These are phyloP conservation scores for Heliconius melpomene DNA, from an alignment of 1,140 invertebrate species.

Conservation along the genomic window DNA sequence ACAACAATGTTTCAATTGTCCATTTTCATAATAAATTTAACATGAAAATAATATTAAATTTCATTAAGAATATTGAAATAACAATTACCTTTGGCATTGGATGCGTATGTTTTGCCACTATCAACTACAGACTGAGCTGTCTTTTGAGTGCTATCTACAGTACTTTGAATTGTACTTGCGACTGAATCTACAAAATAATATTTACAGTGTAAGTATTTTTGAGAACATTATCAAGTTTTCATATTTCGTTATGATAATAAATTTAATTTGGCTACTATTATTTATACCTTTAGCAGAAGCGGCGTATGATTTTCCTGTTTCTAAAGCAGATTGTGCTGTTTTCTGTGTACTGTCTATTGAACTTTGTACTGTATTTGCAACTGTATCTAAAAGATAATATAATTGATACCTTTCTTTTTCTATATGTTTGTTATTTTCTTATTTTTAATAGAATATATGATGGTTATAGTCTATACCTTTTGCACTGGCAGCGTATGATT, in stretches of 20 bases:
- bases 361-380: slow-evolving; percentile 38
- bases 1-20: background rate
- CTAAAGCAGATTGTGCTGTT: slow-evolving; percentile 41
- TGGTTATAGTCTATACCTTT: slow-evolving; percentile 11
- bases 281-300: slow-evolving; percentile 50
- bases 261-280: background rate
- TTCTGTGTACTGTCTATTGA: slow-evolving; percentile 47
- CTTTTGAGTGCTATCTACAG: slow-evolving; percentile 47
- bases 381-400: slow-evolving; percentile 42
- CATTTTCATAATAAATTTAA: background rate
- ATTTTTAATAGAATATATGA: background rate
- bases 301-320: slow-evolving; percentile 51
- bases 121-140: slow-evolving; percentile 41
- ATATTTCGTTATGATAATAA: background rate
- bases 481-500: slow-evolving; percentile 16
- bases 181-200: slow-evolving; percentile 45
- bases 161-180: slow-evolving; percentile 37
- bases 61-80: background rate
- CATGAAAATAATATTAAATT: background rate
- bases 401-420: background rate
- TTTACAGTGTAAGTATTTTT: background rate
- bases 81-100: slow-evolving; percentile 48
- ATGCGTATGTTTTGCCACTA: slow-evolving; percentile 36
- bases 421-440: background rate
- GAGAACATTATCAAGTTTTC: background rate